A percentile compares a stretch with the other conserved stretches of the same genome.
phyloP scores from a whole-genome alignment of 1,140 invertebrate genomes.

The Subanguina moxae region DNA sequence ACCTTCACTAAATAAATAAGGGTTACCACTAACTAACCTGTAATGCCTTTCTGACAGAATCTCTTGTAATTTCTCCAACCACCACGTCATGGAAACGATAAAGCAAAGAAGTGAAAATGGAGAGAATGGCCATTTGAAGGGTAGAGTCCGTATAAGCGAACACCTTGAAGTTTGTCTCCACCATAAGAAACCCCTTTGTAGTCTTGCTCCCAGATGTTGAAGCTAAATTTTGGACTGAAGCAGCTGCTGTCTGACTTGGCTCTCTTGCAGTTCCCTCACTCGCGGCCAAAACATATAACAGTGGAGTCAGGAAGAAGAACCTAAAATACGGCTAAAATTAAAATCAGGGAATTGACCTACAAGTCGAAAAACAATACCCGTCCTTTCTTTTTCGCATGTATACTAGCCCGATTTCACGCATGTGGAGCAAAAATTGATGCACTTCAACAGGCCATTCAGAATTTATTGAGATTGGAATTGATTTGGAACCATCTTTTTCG shows the following conservation, averaged over 20 bases:
- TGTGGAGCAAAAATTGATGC: conserved; percentile 34
- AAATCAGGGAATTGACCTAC: background rate
- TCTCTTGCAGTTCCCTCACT: conserved; percentile 5
- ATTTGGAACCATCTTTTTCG: background rate
- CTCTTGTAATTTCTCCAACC: conserved; percentile 31
- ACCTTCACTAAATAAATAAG: background rate
- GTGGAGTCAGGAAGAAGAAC: conserved; percentile 33
- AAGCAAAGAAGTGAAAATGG: conserved; percentile 38
- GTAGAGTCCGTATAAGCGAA: conserved; percentile 45
- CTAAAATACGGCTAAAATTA: conserved; percentile 11
- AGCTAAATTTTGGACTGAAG: background rate
- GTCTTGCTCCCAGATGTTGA: background rate
- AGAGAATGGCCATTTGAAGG: conserved; percentile 42
- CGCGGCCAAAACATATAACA: conserved; percentile 17
- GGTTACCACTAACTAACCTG: conserved; percentile 11
- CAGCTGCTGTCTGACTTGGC: conserved; percentile 5
- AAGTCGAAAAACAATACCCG: conserved; percentile 23
- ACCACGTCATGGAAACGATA: conserved; percentile 38
- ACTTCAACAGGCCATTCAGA: conserved; percentile 30
- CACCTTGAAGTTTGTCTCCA: conserved; percentile 39
- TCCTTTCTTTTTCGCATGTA: conserved; percentile 47
- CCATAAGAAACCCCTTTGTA: conserved; percentile 37
- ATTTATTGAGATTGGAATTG: conserved; percentile 18
- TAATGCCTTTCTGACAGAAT: conserved; percentile 36
- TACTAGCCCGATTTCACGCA: conserved; percentile 37